phyloP scores from a whole-genome alignment of 2,113 vertebrate species.

The Semnornis frantzii region DNA sequence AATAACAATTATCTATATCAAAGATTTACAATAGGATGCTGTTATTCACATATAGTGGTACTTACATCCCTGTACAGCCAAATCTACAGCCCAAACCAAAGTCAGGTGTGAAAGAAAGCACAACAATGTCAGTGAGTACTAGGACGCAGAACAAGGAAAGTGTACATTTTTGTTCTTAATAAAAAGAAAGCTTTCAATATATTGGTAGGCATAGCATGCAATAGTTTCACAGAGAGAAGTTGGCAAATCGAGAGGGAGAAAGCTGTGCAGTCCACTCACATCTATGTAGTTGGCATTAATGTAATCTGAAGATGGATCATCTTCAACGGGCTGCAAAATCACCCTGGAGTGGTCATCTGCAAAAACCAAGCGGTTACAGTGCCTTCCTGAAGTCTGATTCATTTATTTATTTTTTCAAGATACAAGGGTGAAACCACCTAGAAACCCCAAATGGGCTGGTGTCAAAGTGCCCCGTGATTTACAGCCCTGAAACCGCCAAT shows the following conservation, averaged over 20 bases:
- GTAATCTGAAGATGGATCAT: constrained; percentile 98
- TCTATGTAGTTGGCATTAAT: constrained; percentile 99
- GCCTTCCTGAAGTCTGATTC: constrained; percentile 14
- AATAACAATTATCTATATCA: constrained; percentile 74
- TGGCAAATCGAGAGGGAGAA: constrained; percentile 62
- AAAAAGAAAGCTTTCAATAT: constrained; percentile 81
- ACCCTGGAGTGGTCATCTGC: constrained; percentile 99
- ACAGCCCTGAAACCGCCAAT: neutral
- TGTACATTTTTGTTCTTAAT: constrained; percentile 85
- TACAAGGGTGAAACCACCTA: neutral
- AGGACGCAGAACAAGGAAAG: constrained; percentile 87
- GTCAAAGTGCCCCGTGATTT: neutral
- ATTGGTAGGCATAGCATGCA: constrained; percentile 83
- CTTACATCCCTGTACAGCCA: constrained; percentile 99
- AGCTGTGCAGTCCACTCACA: constrained; percentile 90
- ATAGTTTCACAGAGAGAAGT: constrained; percentile 83
- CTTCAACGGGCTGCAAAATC: constrained; percentile 97
- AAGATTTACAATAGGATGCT: constrained; percentile 77
- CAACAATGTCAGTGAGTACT: constrained; percentile 93
- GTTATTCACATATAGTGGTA: constrained; percentile 94
- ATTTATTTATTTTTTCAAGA: neutral
- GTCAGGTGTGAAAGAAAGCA: constrained; percentile 99
- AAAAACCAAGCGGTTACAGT: constrained; percentile 57
- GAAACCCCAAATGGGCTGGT: neutral
- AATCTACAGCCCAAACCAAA: constrained; percentile 99